Base-by-base conservation (phyloP, 1,140 invertebrate genomes). In the Pogonognathellus flavescens region DNA sequence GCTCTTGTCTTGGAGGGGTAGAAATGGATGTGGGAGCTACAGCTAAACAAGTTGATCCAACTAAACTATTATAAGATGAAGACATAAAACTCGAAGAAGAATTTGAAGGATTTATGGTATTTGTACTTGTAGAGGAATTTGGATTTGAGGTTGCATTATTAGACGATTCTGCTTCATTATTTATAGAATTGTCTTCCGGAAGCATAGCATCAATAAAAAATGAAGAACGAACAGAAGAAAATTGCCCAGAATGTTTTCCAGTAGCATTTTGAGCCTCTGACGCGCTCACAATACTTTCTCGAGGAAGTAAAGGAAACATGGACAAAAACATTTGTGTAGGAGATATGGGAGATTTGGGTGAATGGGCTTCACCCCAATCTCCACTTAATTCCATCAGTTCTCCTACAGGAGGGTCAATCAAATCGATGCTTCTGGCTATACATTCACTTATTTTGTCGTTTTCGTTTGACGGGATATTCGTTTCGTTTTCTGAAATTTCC, bases 401-500 rank as follows among this genome's bases (percentile, higher is more conserved):
- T 7, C 57, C 60, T 18, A 70, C 70, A 20, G 83, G 83, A n/a
- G 85, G 84, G 55, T 88, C 87, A 60, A 88, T 88, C 18, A 88
- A 52, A 25, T 85, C 88, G 22, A 88, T 88, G 41, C 88, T 88
- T 62, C 86, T 53, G 14, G 88, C 86, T 80, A 88, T 88, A 66
- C 88, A 88, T 85, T 88, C 88, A 84, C 86, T 86, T 6, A 88
- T 88, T 83, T 88, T 88, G 50, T 88, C 86, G 20, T 41, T 87
- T 6, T 83, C 70, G 18, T 76, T 84, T 1, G 20, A 13, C 22
- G 20, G 70, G 22, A 13, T 49, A 20, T 22, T 25, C 11, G 22
- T 4, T 16, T 41, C 66, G 3, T 55, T 84, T 41, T 84, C 70
- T 14, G 83, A 16, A 22, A 84, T 14, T 4, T 84, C 83, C 83